Evolutionary conservation across 2,797 vertebrate species (phyloP), one percentile per base, ranked within the genome.

Genomic region (Gambelia wislizenii): DNA sequence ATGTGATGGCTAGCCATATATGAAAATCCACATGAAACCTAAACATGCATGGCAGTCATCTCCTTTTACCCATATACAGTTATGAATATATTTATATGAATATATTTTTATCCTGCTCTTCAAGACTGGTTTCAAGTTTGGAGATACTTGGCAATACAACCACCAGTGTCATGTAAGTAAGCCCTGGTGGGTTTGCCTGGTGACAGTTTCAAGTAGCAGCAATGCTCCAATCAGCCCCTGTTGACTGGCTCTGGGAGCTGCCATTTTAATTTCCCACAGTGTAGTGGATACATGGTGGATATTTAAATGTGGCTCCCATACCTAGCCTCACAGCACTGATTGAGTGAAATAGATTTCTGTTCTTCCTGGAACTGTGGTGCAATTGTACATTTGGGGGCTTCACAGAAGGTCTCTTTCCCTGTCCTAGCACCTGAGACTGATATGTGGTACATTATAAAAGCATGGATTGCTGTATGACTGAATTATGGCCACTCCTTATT

Each of bases 331-430:
- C 2, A 22, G 36, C 7, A 3, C 36, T 74, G 72, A 8, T 2
- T 39, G 72, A 22, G 33, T 12, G 80, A 83, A 39, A 4, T 42
- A 0, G 1, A 2, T 39, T 39, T 36, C 87, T 2, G 0, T 27
- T 33, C 61, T 84, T 14, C 8, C 87, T 70, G 75, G 30, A 91
- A 39, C 0, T 16, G 33, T 27, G 27, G 22, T 22, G 44, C 20
- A 84, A 54, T 10, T 61, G 18, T 36, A 20, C 6, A 22, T 44
- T 27, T 27, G 42, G 75, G 16, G 33, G 33, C 16, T 83, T 64
- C 44, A 30, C 42, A 83, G 36, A 52, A 13, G 4, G 54, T 13
- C 2, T 85, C 10, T 56, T 74, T 84, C 72, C 36, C 49, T 72
- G 20, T 25, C 36, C 42, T 82, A 39, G 61, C 27, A 82, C 39